phyloP scores from a whole-genome alignment of 2,113 vertebrate species.

The Turnix velox region DNA sequence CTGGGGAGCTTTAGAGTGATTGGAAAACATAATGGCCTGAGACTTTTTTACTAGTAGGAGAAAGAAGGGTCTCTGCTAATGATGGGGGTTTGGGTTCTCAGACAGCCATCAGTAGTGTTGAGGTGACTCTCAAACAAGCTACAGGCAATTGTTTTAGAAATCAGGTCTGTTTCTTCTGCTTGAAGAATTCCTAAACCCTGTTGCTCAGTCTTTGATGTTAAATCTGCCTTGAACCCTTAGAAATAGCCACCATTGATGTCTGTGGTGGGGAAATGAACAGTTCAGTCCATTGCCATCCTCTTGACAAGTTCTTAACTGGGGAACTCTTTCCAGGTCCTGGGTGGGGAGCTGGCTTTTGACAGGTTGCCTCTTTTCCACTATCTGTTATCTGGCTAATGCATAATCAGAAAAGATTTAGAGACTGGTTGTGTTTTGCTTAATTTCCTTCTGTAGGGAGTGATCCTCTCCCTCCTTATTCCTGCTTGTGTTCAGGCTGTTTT shows the following conservation, averaged over 20 bases:
- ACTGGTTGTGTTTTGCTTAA: background rate
- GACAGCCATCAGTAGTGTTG: background rate
- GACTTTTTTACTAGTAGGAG: background rate
- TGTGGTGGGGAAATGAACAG: background rate
- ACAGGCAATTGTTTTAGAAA: background rate
- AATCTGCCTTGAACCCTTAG: background rate
- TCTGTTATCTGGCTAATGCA: fast-evolving
- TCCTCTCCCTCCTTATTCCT: background rate
- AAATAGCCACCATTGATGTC: background rate
- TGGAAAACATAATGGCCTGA: background rate
- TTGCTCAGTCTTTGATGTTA: background rate
- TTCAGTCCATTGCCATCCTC: background rate
- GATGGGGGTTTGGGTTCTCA: background rate
- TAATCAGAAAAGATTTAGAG: background rate
- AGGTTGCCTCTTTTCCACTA: background rate
- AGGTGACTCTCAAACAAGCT: background rate
- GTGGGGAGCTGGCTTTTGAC: background rate
- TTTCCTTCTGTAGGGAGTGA: background rate
- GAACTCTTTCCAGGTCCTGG: background rate
- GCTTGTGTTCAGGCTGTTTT: background rate
- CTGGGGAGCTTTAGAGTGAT: background rate
- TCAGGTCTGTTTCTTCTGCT: background rate
- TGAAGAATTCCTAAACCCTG: background rate
- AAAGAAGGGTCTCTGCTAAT: background rate
- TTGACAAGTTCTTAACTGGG: background rate